A percentile compares a stretch with the other conserved stretches of the same genome.
phyloP scores from a whole-genome alignment of 2,888 invertebrate species.

The Apodemia duryi region DNA sequence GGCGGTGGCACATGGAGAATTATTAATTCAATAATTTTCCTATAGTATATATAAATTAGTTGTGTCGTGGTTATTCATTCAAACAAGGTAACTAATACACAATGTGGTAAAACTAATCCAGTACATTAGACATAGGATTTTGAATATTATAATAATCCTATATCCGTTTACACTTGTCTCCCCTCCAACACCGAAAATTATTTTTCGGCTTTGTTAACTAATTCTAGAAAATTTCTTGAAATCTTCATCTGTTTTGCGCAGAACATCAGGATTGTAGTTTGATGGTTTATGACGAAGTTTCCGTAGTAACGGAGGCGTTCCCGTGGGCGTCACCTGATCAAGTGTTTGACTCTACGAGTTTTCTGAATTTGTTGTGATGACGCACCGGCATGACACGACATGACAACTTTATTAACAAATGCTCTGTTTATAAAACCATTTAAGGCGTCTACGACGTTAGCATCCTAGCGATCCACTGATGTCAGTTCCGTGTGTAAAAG shows the following conservation, averaged over 20 bases:
- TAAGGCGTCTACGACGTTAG: conserved; percentile 46
- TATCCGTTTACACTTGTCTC: no score
- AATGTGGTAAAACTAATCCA: no score
- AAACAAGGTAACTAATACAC: no score
- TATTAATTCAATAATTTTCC: no score
- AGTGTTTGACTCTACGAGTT: conserved; percentile 47
- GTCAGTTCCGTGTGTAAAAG: neutral
- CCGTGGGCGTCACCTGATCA: conserved; percentile 48
- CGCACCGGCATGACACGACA: conserved; percentile 39
- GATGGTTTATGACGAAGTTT: conserved; percentile 23
- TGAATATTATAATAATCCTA: no score
- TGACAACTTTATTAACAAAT: conserved; percentile 33
- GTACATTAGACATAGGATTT: no score
- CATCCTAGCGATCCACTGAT: neutral
- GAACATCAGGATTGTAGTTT: conserved; percentile 17
- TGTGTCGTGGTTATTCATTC: no score
- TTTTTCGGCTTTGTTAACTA: no score
- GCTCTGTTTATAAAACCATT: conserved; percentile 50
- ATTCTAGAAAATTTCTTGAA: no score
- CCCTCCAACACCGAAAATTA: no score
- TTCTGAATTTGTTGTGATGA: conserved; percentile 52
- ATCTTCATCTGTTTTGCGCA: neutral
- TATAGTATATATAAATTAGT: no score
- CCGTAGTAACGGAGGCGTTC: conserved; percentile 42
- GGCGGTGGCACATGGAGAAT: no score